Base-by-base conservation (phyloP, 2,113 vertebrate genomes). In the Bos javanicus region DNA sequence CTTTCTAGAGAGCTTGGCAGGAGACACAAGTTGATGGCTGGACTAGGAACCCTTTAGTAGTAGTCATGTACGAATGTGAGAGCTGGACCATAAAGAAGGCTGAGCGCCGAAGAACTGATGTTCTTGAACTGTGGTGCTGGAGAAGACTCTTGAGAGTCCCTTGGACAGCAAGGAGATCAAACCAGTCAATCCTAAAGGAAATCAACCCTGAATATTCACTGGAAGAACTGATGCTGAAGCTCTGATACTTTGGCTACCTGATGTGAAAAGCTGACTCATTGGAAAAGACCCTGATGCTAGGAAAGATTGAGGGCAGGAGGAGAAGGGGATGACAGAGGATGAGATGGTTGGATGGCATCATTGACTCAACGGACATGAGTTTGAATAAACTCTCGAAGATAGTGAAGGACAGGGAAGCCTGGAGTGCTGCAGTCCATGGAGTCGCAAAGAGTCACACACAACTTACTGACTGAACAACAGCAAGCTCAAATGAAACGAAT, bases 291-390 rank as follows among this genome's bases (percentile, higher is more conserved):
- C 56, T 25, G 23, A 57, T 57, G 56, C 56, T 25, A 21, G 56
- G 19, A 23, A 57, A 57, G 56, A 57, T 3, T 62, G 23, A 76
- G 6, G 23, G 36, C 23, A 43, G 71, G 71, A 43, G 28, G 21
- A 43, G 23, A 76, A 39, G 6, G 23, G 21, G 2, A 43, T 7
- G 36, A 5, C 71, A 76, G 36, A 76, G 71, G 71, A 26, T 43
- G 2, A 76, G 11, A 76, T 26, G 23, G 71, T 1, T 43, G 36
- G 71, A 74, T 74, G 36, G 71, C 21, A 43, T 25, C 71, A 74
- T 43, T 0, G 5, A 74, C 36, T 43, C 12, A 43, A 76, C 0
- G 1, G 23, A 76, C 6, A 43, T 26, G 71, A 76, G 12, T 74
- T 3, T 74, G 71, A 74, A 25, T 26, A 26, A 76, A 76, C 71